Base-by-base conservation (phyloP, 2,888 invertebrate species). In the Athalia cordata region DNA sequence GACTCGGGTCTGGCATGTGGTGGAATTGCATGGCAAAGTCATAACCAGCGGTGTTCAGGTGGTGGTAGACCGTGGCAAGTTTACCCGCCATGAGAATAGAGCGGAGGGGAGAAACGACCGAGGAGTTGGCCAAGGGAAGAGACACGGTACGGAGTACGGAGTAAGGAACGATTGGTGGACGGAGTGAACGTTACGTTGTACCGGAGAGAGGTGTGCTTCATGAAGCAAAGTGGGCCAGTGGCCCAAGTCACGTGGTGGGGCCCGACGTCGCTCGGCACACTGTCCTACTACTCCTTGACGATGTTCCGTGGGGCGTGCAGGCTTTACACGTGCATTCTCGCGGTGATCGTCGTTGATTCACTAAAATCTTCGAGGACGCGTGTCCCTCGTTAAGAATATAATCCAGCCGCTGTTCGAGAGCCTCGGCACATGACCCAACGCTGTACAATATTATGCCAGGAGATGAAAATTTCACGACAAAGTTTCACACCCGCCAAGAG, bases 221-320 rank as follows among this genome's bases (percentile, higher is more conserved):
- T 80, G 80, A 78, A 77, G 77, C 52, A 79, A 77, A 79, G 59
- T 65, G 65, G 64, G 65, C 13, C 43, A 75, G 65, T 52, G 62
- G 79, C 75, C 89, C 89, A 89, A 66, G 75, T 76, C 59, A 78
- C 87, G 86, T 87, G 86, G 86, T 86, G 88, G 87, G 88, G 88
- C 85, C 85, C 88, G 87, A 84, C 85, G 86, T 84, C 62, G 85
- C 86, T 87, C 87, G 87, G 87, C 90, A 90, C 88, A 90, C 90
- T 90, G 89, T 90, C 90, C 90, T 90, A 90, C 90, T 89, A 89
- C 88, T 87, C 84, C 85, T 79, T 74, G 70, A 79, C 81, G 81
- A 80, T 75, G 13, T 50, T 75, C 50, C 11, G 5, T 8, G 29
- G 29, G 29, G 29, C 13, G 75, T 8, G 57, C 45, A 59, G 47